Percentiles rank a stretch among this genome's conserved stretches.
These are phyloP conservation scores for Poeciliopsis gracilis DNA, from an alignment of 2,797 vertebrate genomes.

Conservation along the genomic window DNA sequence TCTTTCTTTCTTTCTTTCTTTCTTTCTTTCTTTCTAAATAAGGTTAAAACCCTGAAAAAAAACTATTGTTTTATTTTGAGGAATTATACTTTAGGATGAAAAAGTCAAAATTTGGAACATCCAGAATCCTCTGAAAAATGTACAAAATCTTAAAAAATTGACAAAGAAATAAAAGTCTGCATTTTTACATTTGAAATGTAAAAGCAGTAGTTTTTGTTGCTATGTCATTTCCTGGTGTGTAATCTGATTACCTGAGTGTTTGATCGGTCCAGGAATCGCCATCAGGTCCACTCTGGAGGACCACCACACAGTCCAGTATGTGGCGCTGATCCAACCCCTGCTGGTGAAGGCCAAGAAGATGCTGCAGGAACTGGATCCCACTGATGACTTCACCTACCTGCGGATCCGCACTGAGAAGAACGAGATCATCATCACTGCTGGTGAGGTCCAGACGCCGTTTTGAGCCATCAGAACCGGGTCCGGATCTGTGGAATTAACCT, in stretches of 20 bases:
- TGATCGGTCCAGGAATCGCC: neutral
- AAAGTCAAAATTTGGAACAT: too few relatives aligned
- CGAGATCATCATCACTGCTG: neutral
- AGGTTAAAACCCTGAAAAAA: too few relatives aligned
- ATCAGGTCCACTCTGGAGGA: neutral
- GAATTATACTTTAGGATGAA: too few relatives aligned
- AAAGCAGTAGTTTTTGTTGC: too few relatives aligned
- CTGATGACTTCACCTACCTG: neutral
- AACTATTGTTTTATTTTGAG: too few relatives aligned
- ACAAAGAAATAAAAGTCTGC: too few relatives aligned
- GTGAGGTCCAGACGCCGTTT: neutral
- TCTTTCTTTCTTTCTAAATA: too few relatives aligned
- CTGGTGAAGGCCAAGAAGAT: slow-evolving; percentile 1
- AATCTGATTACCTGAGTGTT: neutral
- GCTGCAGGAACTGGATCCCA: neutral
- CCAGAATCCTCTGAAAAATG: too few relatives aligned
- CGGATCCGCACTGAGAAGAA: neutral
- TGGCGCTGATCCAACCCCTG: neutral
- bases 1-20: too few relatives aligned
- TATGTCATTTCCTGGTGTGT: neutral
- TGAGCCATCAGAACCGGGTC: too few relatives aligned
- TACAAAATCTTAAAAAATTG: too few relatives aligned
- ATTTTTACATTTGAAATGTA: too few relatives aligned
- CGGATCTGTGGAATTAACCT: neutral
- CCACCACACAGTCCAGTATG: neutral